Percentiles rank a stretch among this genome's conserved stretches.
Evolutionary conservation across 2,888 invertebrate species (phyloP).

Genomic region (Pyrochroa serraticornis): DNA sequence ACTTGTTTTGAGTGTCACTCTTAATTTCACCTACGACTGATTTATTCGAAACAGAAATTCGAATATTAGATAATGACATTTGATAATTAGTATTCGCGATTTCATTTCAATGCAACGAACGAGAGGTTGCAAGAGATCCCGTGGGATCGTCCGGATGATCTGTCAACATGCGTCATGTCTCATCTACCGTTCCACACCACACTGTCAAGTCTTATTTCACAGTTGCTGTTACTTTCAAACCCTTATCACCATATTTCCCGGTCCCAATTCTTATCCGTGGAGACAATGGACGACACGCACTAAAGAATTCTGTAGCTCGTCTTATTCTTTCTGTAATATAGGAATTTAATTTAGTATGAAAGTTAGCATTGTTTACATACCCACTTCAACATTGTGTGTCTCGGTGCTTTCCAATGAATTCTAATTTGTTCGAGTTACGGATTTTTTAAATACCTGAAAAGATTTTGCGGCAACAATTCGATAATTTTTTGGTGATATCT

Average conservation of each 20-base stretch:
- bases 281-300: slow-evolving; percentile 11
- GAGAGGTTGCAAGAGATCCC: slow-evolving; percentile 37
- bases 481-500: too few species aligned
- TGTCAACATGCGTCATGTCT: slow-evolving; percentile 46
- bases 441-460: not conserved
- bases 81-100: slow-evolving; percentile 17
- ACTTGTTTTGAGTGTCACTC: too few species aligned
- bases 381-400: slow-evolving; percentile 5
- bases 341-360: slow-evolving; percentile 19
- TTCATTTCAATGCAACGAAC: slow-evolving; percentile 32
- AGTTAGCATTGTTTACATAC: slow-evolving; percentile 13
- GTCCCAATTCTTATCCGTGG: slow-evolving; percentile 5
- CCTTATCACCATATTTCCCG: slow-evolving; percentile 30
- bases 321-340: slow-evolving; percentile 13
- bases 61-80: too few species aligned
- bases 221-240: slow-evolving; percentile 29
- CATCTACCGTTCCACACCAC: slow-evolving; percentile 36
- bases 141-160: slow-evolving; percentile 42
- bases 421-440: not conserved
- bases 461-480: too few species aligned
- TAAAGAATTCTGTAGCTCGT: slow-evolving; percentile 3
- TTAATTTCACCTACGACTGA: too few species aligned
- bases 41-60: too few species aligned
- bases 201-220: slow-evolving; percentile 34
- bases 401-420: not conserved